Conservation (phyloP, 2,888 invertebrate genomes). For the Augochlorella aurata region DNA sequence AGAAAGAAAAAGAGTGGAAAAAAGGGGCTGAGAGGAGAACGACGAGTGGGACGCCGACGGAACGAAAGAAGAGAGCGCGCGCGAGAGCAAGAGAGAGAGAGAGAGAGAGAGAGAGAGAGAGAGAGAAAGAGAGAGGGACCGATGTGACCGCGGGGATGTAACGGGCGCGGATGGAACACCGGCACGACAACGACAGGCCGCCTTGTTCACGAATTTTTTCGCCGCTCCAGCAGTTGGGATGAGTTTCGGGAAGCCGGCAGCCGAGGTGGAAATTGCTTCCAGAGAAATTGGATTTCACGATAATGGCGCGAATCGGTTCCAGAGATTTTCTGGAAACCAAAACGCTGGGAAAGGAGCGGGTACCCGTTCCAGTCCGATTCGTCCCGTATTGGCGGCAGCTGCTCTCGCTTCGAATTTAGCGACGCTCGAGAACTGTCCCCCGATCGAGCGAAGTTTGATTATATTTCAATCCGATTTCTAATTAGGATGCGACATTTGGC, state of each 20-base stretch:
- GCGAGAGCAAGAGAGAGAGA: slow-evolving; percentile 11
- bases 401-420: slow-evolving; percentile 22
- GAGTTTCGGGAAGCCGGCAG: slow-evolving; percentile 53
- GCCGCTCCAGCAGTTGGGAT: slow-evolving; percentile 42
- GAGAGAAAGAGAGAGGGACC: slow-evolving; percentile 54
- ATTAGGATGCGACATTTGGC: slow-evolving; percentile 3
- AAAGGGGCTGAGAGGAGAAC: slow-evolving; percentile 10
- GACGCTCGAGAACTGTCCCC: not conserved
- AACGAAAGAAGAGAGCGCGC: slow-evolving; percentile 26
- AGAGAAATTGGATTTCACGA: slow-evolving; percentile 62
- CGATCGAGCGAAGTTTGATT: slow-evolving; percentile 7
- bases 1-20: slow-evolving; percentile 18
- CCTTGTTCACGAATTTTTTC: slow-evolving; percentile 55
- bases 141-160: slow-evolving; percentile 59
- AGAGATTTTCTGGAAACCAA: slow-evolving; percentile 56
- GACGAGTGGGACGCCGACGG: slow-evolving; percentile 46
- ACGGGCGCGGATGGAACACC: slow-evolving; percentile 61
- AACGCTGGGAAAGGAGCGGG: slow-evolving; percentile 36
- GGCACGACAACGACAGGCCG: slow-evolving; percentile 30
- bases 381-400: slow-evolving; percentile 43
- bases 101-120: slow-evolving; percentile 7
- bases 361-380: slow-evolving; percentile 31
- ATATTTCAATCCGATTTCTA: not conserved
- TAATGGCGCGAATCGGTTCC: slow-evolving; percentile 60
- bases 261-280: slow-evolving; percentile 61